Evolutionary conservation across 2,797 vertebrate species (phyloP), one percentile per base, ranked within the genome.

Genomic region (Vespertilio murinus): DNA sequence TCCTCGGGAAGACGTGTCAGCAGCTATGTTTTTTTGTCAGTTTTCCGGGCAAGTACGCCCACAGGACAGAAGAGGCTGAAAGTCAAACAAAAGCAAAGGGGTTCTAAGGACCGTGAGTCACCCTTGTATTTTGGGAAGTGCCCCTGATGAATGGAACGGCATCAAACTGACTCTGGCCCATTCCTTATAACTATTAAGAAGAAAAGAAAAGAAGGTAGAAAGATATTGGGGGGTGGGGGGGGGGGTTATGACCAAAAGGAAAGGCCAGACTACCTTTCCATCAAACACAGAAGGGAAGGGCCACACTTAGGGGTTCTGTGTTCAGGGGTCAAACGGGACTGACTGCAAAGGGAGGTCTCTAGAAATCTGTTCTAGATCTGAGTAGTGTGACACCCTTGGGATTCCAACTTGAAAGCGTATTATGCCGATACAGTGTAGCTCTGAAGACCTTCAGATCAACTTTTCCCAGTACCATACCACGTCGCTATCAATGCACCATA

Each of bases 1-100:
- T 82, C 93, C 80, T 65, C 90, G 71, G 86, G 94, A 91, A 94
- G 67, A 88, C 64, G n/a, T 94, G 95, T 95, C 95, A 97, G 96
- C 73, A 74, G 69, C 54, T 96, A 28, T 7, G 67, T 59, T 97
- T 59, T 97, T 96, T 96, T 54, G 75, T 94, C 89, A 69, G 81
- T 85, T 96, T 92, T 93, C 92, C 74, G 91, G 54, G 87, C 87
- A 93, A 89, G 61, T 7, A 96, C 90, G 95, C 77, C 89, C 96
- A 94, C 49, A 91, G 52, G 69, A 80, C 20, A 82, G 81, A 93
- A 77, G 42, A 33, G 75, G 77, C 73, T 90, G 20, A 96, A 77
- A 42, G 0, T 96, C 74, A 95, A 90, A 2, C 61, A 94, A 33
- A 47, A 40, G 16, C n/a, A 93, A 73, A 83, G 17, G 22, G 80